Conservation (phyloP, 2,113 vertebrate genomes). For the Rhinolophus ferrumequinum region DNA sequence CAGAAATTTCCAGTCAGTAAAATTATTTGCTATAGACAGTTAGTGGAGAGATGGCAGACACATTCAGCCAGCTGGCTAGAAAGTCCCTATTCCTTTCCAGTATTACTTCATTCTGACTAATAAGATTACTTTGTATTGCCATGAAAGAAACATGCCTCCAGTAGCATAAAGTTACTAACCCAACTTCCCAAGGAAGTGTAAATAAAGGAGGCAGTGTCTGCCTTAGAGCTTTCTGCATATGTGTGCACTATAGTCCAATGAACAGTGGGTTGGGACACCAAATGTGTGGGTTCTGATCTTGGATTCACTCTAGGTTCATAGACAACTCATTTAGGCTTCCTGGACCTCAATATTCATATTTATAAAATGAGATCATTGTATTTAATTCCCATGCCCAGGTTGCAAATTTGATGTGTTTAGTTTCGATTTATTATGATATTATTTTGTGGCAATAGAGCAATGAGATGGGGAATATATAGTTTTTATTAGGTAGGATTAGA, state of each 20-base stretch:
- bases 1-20: constrained; percentile 19
- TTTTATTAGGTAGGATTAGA: not conserved
- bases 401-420: not conserved
- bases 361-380: not conserved
- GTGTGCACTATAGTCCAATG: not conserved
- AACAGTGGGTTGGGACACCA: not conserved
- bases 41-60: not conserved
- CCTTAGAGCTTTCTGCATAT: not conserved
- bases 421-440: constrained; percentile 7
- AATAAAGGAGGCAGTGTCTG: not conserved
- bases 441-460: not conserved
- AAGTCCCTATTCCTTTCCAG: not conserved
- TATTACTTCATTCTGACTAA: constrained; percentile 37
- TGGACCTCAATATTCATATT: not conserved
- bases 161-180: constrained; percentile 3
- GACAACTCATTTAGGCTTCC: not conserved
- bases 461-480: not conserved
- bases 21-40: not conserved
- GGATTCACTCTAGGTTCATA: not conserved
- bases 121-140: constrained; percentile 14
- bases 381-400: not conserved
- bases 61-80: not conserved
- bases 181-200: not conserved
- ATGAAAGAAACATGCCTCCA: constrained; percentile 27
- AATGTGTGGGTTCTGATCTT: not conserved